Conservation (phyloP, 2,888 invertebrate species). For the Catocala sponsa region DNA sequence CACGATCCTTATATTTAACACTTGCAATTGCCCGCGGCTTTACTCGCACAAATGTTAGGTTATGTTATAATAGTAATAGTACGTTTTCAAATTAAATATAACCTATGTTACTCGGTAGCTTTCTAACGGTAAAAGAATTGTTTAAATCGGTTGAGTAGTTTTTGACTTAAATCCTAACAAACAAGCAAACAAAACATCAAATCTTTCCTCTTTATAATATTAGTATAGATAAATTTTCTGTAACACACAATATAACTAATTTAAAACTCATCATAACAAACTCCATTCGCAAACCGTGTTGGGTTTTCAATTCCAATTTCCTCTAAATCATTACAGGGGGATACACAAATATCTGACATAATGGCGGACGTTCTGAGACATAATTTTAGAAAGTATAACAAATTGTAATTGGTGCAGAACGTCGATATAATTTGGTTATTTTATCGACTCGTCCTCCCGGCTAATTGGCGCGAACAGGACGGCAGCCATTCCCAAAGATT, state of each 20-base stretch:
- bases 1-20: too few relatives aligned
- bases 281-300: conserved; percentile 1
- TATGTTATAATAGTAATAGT: too few relatives aligned
- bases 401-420: conserved; percentile 44
- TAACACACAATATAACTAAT: background rate
- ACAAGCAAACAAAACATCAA: too few relatives aligned
- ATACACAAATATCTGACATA: conserved; percentile 1
- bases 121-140: too few relatives aligned
- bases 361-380: background rate
- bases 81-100: too few relatives aligned
- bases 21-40: too few relatives aligned
- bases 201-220: too few relatives aligned
- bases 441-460: conserved; percentile 62
- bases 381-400: conserved; percentile 31
- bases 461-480: conserved; percentile 71
- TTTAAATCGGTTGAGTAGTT: too few relatives aligned
- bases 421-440: conserved; percentile 72
- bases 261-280: background rate
- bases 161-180: too few relatives aligned
- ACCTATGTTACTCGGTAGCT: too few relatives aligned
- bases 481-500: conserved; percentile 52
- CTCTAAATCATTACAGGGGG: conserved; percentile 1
- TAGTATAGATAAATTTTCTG: too few relatives aligned
- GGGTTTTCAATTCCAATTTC: conserved; percentile 5
- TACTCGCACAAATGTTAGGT: too few relatives aligned